Evolutionary conservation across 2,797 vertebrate species (phyloP), one percentile per base, ranked within the genome.

Genomic region (Gallinago stenura): DNA sequence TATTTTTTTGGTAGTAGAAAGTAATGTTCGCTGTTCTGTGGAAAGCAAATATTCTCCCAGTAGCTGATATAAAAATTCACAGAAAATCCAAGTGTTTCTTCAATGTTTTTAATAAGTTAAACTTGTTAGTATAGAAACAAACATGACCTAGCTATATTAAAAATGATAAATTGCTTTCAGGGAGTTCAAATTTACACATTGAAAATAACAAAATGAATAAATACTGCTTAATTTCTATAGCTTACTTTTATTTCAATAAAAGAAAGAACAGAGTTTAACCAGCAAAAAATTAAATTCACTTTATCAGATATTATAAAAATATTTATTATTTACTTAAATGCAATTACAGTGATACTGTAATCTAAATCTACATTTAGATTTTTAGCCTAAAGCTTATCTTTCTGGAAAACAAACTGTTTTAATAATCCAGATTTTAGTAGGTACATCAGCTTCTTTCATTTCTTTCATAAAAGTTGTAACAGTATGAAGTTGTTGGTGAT

Each of bases 1-100:
- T 88, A 58, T 83, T 20, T 64, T 93, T 93, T 92, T 78, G 50
- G 37, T 87, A 87, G 51, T 12, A 89, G 57, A 77, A 90, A 79
- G 71, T 68, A 15, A 26, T 50, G 20, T 69, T 87, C 18, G 11
- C 39, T 91, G 33, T 94, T 93, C 35, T 86, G 39, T 82, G 66
- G 54, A 78, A 50, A 82, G 48, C 24, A 62, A 45, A 76, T 91
- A 79, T 46, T 88, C 58, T 86, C 4, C 1, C 33, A 61, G 65
- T 56, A 89, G 64, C 17, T 83, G 58, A 26, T 87, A 37, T 46
- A 87, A 70, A 21, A 90, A 57, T 68, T 75, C 65, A 86, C 12
- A 43, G 1, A 37, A 95, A 89, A 65, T 80, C 13, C 26, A 35
- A 53, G 17, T 79, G 28, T 66, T 84, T 82, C 13, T 35, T 70